Percentiles rank a stretch among this genome's conserved stretches.
Evolutionary conservation across 2,797 vertebrate genomes (phyloP).

Genomic region (Bradypodion pumilum): DNA sequence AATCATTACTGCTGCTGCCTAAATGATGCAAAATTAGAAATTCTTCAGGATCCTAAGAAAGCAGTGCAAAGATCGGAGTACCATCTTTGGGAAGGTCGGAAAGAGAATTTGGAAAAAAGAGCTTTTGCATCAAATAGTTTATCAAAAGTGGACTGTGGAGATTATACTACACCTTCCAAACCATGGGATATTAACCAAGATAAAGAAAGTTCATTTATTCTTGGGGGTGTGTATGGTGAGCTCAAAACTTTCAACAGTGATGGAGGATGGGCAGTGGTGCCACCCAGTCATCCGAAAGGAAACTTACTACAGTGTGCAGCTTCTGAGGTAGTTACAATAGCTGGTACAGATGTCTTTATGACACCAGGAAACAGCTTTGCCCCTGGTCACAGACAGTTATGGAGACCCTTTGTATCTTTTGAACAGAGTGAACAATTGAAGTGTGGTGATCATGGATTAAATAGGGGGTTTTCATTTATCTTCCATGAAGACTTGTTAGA

Average conservation of each 20-base stretch:
- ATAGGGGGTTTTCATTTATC: slow-evolving; percentile 98
- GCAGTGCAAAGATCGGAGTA: slow-evolving; percentile 97
- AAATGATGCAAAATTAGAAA: slow-evolving; percentile 81
- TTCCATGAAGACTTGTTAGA: slow-evolving; percentile 99
- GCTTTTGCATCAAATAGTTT: slow-evolving; percentile 85
- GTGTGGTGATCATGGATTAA: slow-evolving; percentile 86
- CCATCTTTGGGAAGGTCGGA: slow-evolving; percentile 95
- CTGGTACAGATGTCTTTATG: slow-evolving; percentile 96
- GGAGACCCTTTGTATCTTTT: slow-evolving; percentile 93
- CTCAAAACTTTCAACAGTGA: slow-evolving; percentile 89
- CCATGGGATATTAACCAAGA: slow-evolving; percentile 90
- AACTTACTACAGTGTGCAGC: slow-evolving; percentile 89
- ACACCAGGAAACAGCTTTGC: slow-evolving; percentile 93
- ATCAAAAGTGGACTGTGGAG: slow-evolving; percentile 88
- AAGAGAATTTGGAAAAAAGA: slow-evolving; percentile 82
- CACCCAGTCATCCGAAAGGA: slow-evolving; percentile 81
- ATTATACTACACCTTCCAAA: slow-evolving; percentile 95
- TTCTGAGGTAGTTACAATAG: slow-evolving; percentile 93
- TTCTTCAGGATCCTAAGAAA: slow-evolving; percentile 86
- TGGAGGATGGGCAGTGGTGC: slow-evolving; percentile 92
- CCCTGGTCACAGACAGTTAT: slow-evolving; percentile 92
- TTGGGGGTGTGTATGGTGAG: slow-evolving; percentile 97
- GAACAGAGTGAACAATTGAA: slow-evolving; percentile 89
- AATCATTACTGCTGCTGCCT: slow-evolving; percentile 87
- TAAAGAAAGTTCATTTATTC: slow-evolving; percentile 92